phyloP scores from a whole-genome alignment of 2,888 invertebrate genomes.

The Exocentrus adspersus region DNA sequence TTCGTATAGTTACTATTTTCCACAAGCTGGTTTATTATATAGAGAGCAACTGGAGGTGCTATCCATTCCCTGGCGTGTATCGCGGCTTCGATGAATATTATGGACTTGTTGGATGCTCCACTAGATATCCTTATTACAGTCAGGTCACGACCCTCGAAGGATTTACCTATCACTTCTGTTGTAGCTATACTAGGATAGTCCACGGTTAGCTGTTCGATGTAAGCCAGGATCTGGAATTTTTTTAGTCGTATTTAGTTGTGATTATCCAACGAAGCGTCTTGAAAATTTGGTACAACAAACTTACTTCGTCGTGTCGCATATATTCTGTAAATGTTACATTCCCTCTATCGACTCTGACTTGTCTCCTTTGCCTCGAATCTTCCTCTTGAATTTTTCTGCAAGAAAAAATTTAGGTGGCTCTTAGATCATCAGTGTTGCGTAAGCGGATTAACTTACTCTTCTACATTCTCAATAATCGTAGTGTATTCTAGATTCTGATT shows the following conservation, averaged over 20 bases:
- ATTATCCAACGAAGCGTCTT: no score
- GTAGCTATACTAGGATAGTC: slow-evolving; percentile 66
- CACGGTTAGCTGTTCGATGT: slow-evolving; percentile 63
- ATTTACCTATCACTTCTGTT: slow-evolving; percentile 68
- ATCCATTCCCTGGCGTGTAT: slow-evolving; percentile 79
- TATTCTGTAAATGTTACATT: slow-evolving; percentile 27
- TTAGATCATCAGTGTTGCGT: no score
- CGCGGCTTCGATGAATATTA: slow-evolving; percentile 70
- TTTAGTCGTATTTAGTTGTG: no score
- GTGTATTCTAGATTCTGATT: slow-evolving; percentile 49
- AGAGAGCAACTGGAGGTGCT: slow-evolving; percentile 71
- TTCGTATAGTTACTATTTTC: slow-evolving; percentile 68
- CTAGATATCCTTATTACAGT: slow-evolving; percentile 71
- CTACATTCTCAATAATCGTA: slow-evolving; percentile 54
- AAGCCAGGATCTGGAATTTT: slow-evolving; percentile 52
- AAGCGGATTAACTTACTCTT: slow-evolving; percentile 38
- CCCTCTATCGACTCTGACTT: slow-evolving; percentile 4
- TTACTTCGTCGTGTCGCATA: slow-evolving; percentile 15
- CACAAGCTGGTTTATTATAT: slow-evolving; percentile 72
- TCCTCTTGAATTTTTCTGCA: slow-evolving; percentile 13
- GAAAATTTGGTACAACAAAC: not conserved
- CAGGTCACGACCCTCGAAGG: slow-evolving; percentile 69
- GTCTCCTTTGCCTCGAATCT: not conserved
- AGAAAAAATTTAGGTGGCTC: no score
- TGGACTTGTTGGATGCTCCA: slow-evolving; percentile 66